Evolutionary conservation across 1,140 invertebrate species (phyloP).

Genomic region (Bombus balteatus): DNA sequence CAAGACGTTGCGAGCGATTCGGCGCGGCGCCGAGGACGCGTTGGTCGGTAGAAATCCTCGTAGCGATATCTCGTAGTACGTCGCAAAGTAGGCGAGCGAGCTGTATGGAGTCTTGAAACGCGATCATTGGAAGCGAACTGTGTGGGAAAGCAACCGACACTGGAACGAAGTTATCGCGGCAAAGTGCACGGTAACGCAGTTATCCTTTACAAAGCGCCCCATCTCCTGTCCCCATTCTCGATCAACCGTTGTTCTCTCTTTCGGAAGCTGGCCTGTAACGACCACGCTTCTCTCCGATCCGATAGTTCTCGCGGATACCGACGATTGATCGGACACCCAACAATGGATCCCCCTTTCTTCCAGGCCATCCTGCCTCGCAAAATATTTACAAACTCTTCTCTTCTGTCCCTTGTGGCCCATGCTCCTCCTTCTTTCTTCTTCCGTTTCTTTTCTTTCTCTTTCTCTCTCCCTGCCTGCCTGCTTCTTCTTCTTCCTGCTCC

Average conservation of each 20-base stretch:
- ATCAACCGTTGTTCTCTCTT: slow-evolving; percentile 35
- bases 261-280: slow-evolving; percentile 21
- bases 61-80: background rate
- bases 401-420: background rate
- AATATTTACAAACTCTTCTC: slow-evolving; percentile 37
- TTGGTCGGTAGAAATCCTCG: too few species aligned
- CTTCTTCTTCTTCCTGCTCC: background rate
- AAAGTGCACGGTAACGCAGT: slow-evolving; percentile 82
- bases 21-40: too few species aligned
- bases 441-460: background rate
- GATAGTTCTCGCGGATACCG: slow-evolving; percentile 54
- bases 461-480: background rate
- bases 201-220: slow-evolving; percentile 78
- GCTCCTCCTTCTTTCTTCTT: background rate
- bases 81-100: slow-evolving; percentile 19
- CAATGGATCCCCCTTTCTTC: slow-evolving; percentile 39
- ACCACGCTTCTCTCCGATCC: slow-evolving; percentile 8
- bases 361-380: background rate
- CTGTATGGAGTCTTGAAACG: slow-evolving; percentile 46
- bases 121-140: slow-evolving; percentile 54
- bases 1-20: background rate
- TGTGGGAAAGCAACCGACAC: slow-evolving; percentile 40
- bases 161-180: slow-evolving; percentile 79
- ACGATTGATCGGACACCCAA: slow-evolving; percentile 51
- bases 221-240: slow-evolving; percentile 55